A percentile compares a stretch with the other conserved stretches of the same genome.
Conservation (phyloP, 2,797 vertebrate genomes). For the Phrynocephalus guinanensis region DNA sequence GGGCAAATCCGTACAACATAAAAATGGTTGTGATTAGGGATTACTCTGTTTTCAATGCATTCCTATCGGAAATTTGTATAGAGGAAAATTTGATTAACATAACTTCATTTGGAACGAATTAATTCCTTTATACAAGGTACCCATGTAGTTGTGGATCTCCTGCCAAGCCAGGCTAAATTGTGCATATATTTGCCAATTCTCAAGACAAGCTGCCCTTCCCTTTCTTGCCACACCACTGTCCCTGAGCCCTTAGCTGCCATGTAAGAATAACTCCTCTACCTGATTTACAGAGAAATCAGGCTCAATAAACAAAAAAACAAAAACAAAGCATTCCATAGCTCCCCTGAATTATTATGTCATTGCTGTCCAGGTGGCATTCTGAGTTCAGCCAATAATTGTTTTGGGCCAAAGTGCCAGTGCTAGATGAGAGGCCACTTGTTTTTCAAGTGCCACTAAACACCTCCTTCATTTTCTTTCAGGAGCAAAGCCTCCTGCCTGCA, state of each 20-base stretch:
- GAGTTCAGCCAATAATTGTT: slow-evolving; percentile 13
- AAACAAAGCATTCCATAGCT: background rate
- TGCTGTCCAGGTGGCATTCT: background rate
- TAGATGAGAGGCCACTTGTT: slow-evolving; percentile 11
- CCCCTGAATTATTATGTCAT: background rate
- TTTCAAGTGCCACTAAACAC: slow-evolving; percentile 20
- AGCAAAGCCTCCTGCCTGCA: background rate
- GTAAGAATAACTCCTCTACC: background rate
- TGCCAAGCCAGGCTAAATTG: background rate
- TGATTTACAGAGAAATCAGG: background rate
- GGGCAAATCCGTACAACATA: no score
- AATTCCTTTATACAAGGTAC: no score
- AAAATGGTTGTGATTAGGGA: no score
- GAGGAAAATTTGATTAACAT: no score
- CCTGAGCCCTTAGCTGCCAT: background rate
- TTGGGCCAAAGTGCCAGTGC: background rate
- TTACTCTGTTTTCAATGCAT: no score
- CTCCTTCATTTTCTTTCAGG: slow-evolving; percentile 7
- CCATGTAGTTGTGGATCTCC: no score
- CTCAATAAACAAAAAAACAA: background rate
- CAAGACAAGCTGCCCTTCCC: background rate
- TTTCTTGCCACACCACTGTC: background rate
- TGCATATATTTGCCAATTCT: background rate
- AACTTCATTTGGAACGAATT: no score
- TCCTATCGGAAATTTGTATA: no score